Conservation (phyloP, 2,888 invertebrate species). For the Brenthis hecate region DNA sequence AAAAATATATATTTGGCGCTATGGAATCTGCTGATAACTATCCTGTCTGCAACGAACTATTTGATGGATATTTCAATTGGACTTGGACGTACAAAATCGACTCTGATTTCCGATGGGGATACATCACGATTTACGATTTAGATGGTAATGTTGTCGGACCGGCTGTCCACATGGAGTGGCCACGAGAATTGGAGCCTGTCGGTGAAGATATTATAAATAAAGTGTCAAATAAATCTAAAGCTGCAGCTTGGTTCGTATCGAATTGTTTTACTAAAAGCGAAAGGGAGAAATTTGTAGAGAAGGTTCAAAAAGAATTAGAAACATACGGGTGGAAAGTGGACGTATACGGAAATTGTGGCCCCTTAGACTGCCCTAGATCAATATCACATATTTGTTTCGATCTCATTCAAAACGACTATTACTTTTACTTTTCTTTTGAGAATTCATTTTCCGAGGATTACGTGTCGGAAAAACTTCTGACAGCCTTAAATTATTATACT, state of each 20-base stretch:
- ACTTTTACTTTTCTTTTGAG: slow-evolving; percentile 51
- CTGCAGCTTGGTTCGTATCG: slow-evolving; percentile 51
- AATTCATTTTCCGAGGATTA: slow-evolving; percentile 50
- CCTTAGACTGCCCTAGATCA: slow-evolving; percentile 38
- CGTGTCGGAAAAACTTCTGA: slow-evolving; percentile 50
- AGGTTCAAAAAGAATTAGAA: slow-evolving; percentile 38
- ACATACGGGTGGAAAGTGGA: slow-evolving; percentile 43
- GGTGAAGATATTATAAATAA: slow-evolving; percentile 38
- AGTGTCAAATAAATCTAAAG: slow-evolving; percentile 46
- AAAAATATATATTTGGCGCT: slow-evolving; percentile 59
- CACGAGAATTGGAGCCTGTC: slow-evolving; percentile 39
- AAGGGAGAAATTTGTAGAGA: slow-evolving; percentile 39
- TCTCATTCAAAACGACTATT: slow-evolving; percentile 44
- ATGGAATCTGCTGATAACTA: slow-evolving; percentile 61
- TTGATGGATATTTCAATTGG: slow-evolving; percentile 51
- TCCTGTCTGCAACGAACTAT: slow-evolving; percentile 47
- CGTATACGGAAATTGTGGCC: slow-evolving; percentile 47
- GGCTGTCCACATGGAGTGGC: slow-evolving; percentile 42
- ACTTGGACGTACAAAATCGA: slow-evolving; percentile 49
- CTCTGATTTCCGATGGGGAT: slow-evolving; percentile 46
- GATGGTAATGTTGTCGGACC: slow-evolving; percentile 44
- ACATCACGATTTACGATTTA: slow-evolving; percentile 43
- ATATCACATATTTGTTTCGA: slow-evolving; percentile 37
- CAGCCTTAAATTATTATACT: slow-evolving; percentile 74
- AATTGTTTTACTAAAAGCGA: slow-evolving; percentile 42